phyloP scores from a whole-genome alignment of 2,888 invertebrate genomes.

The Acleris cristana region DNA sequence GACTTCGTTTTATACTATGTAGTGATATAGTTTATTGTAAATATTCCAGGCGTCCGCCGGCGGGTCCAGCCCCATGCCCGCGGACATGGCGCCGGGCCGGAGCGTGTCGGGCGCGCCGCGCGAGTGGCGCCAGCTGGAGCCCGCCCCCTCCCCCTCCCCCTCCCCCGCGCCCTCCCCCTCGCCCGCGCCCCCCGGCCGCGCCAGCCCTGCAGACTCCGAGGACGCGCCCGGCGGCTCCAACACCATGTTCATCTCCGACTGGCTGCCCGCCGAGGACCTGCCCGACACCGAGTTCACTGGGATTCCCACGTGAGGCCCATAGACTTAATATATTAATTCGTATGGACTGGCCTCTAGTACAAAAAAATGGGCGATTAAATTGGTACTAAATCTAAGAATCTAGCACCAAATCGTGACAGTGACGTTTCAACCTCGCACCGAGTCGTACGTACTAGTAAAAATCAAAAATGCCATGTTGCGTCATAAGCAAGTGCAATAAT shows the following conservation, averaged over 20 bases:
- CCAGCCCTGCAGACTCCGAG: conserved; percentile 49
- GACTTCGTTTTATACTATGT: too few relatives aligned
- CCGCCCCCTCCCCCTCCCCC: conserved; percentile 45
- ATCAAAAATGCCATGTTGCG: too few relatives aligned
- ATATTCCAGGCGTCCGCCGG: not conserved
- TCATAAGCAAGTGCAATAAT: too few relatives aligned
- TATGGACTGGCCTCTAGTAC: too few relatives aligned
- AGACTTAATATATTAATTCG: too few relatives aligned
- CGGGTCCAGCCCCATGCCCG: not conserved
- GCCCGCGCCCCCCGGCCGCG: conserved; percentile 47
- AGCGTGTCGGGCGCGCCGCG: conserved; percentile 64
- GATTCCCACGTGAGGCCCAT: conserved; percentile 85
- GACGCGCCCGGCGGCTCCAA: conserved; percentile 43
- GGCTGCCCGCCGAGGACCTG: conserved; percentile 85
- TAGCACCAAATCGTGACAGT: too few relatives aligned
- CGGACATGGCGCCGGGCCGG: too few relatives aligned
- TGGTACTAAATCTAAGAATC: too few relatives aligned
- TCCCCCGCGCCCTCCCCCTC: conserved; percentile 38
- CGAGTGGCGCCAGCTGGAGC: conserved; percentile 72
- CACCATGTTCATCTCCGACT: conserved; percentile 75
- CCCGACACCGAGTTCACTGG: conserved; percentile 81
- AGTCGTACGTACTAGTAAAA: too few relatives aligned
- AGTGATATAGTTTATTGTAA: not conserved
- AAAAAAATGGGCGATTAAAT: too few relatives aligned
- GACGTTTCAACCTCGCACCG: too few relatives aligned